Base-by-base conservation (phyloP, 2,888 invertebrate genomes). In the Drosophila nr. perissopoda region DNA sequence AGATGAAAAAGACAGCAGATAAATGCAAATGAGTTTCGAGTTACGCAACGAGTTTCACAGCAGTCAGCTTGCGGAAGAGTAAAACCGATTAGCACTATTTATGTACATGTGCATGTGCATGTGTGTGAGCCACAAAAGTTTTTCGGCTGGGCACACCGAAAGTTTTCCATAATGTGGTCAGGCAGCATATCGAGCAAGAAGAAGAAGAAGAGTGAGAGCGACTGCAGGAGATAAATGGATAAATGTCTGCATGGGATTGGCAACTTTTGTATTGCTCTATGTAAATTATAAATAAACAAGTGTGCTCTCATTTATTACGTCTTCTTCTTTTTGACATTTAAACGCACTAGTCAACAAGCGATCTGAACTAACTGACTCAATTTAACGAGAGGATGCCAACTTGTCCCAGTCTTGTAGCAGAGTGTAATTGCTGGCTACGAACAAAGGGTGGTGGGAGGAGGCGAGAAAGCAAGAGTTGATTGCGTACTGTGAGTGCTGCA, bases 221-320 rank as follows among this genome's bases (percentile, higher is more conserved):
- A 40, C 31, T 67, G 71, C 53, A 68, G 21, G 58, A 76, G 76
- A 76, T 66, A 73, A 79, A 79, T 79, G 68, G 49, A 66, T 46
- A 71, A 68, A 59, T 75, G 61, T 60, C 75, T 78, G 64, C 49
- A 29, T 60, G 49, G 79, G 59, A 79, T 66, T 68, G 82, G 57
- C 77, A 76, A 79, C 51, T 73, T 73, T 57, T 58, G 64, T 69
- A 57, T 42, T 58, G 49, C 57, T 54, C 42, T 56, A 68, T 74
- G 81, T 62, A 86, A 86, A 88, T 88, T 83, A 83, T 86, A 88
- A 86, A 85, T 80, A 86, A 86, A 86, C 88, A 85, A 86, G 82
- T 83, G 71, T 78, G 71, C 61, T 71, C 70, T 58, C 74, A 77
- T 75, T 86, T 80, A 74, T 79, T 68, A 70, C 42, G 51, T 46